A percentile compares a stretch with the other conserved stretches of the same genome.
These are phyloP conservation scores for Larimichthys polyactis DNA, from an alignment of 2,113 vertebrate genomes.

Conservation along the genomic window DNA sequence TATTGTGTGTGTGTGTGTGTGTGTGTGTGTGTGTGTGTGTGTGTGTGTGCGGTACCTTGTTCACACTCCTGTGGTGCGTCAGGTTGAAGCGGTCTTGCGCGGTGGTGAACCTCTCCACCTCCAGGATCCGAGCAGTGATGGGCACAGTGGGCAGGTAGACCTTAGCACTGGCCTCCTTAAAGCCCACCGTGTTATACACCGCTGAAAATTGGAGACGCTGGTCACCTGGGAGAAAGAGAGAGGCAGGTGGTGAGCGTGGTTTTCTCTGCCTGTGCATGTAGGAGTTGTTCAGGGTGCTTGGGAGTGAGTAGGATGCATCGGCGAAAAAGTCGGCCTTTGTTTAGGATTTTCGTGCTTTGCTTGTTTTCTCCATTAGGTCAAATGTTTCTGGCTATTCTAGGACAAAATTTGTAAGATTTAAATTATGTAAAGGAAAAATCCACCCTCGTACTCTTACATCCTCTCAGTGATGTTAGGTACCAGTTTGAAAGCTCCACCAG, in stretches of 20 bases:
- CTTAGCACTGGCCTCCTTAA: slow-evolving; percentile 87
- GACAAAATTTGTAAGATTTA: slow-evolving; percentile 20
- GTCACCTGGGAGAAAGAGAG: slow-evolving; percentile 76
- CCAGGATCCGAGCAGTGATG: slow-evolving; percentile 89
- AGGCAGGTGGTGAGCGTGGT: slow-evolving; percentile 25
- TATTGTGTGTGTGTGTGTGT: not conserved
- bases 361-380: slow-evolving; percentile 17
- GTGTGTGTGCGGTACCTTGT: slow-evolving; percentile 76
- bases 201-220: slow-evolving; percentile 88
- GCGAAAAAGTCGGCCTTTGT: slow-evolving; percentile 23
- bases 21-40: not conserved
- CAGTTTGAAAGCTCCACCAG: not conserved
- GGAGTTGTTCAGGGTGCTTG: slow-evolving; percentile 46
- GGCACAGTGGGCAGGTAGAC: slow-evolving; percentile 89
- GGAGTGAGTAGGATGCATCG: slow-evolving; percentile 50
- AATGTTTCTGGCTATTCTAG: slow-evolving; percentile 30
- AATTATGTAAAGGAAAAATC: slow-evolving; percentile 35
- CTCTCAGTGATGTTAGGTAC: not conserved
- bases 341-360: slow-evolving; percentile 10
- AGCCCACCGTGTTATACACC: slow-evolving; percentile 90
- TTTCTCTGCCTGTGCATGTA: slow-evolving; percentile 38
- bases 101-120: slow-evolving; percentile 93
- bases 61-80: slow-evolving; percentile 79
- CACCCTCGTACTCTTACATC: slow-evolving; percentile 1
- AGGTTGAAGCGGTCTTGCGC: slow-evolving; percentile 84